Base-by-base conservation (phyloP, 1,140 invertebrate species). In the Mya arenaria region DNA sequence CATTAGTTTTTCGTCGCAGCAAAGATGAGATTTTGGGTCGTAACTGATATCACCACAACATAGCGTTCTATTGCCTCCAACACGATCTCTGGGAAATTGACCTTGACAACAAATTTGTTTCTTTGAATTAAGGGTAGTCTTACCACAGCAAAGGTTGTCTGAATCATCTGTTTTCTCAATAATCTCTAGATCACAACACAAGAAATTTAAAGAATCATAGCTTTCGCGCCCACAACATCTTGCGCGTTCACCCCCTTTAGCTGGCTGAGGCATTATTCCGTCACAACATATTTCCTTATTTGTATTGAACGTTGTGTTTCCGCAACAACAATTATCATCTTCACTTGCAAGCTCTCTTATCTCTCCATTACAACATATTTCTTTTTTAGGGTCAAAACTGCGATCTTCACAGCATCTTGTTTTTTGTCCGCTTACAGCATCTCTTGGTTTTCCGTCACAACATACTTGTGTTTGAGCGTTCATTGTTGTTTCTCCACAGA, bases 291-390 rank as follows among this genome's bases (percentile, higher is more conserved):
- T n/a, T 44, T 73, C 39, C n/a, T 28, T 55, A n/a, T 65, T 73
- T 28, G 79, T 73, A 58, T 82, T 56, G n/a, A 82, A 82, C 1
- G 79, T 82, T 5, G 79, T 82, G 17, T 72, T n/a, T 25, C 79
- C 79, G 41, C 79, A 82, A 34, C 79, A 82, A 15, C 69, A 82
- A 66, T 82, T 74, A 23, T 82, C 79, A 3, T 73, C 39, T 19
- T 48, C 30, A 52, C 65, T 66, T 56, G 28, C 65, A 19, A 55
- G 23, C 36, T 73, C 55, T 28, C 60, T 17, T 3, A 73, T 41
- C 48, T 58, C 71, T 41, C 62, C 62, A 19, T 82, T 62, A 41
- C 79, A 82, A 58, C 79, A 82, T 30, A 82, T 73, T 25, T 73
- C 39, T 36, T 37, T 66, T 10, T n/a, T 13, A 56, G 68, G 60